Conservation (phyloP, 2,113 vertebrate genomes). For the Oxygymnocypris stewartii region DNA sequence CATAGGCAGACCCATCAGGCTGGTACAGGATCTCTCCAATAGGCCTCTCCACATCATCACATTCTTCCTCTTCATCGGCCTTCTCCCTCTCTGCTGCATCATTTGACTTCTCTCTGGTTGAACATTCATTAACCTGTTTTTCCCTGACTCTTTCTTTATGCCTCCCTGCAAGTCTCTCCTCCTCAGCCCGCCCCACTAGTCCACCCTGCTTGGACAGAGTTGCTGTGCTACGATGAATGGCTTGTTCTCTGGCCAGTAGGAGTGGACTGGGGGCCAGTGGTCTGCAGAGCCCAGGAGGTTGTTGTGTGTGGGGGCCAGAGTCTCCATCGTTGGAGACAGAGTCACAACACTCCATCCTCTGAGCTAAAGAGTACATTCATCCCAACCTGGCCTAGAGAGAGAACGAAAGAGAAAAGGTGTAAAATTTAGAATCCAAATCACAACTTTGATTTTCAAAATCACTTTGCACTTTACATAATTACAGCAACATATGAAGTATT, state of each 20-base stretch:
- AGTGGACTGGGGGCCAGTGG: conserved; percentile 51
- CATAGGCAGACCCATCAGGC: conserved; percentile 86
- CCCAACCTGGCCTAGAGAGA: conserved; percentile 77
- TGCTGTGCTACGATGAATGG: conserved; percentile 39
- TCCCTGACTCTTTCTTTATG: conserved; percentile 37
- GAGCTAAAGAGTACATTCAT: conserved; percentile 84
- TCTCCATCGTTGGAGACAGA: conserved; percentile 88
- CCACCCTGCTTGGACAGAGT: conserved; percentile 55
- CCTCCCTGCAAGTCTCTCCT: conserved; percentile 77
- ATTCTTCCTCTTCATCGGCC: conserved; percentile 75
- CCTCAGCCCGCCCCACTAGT: conserved; percentile 60
- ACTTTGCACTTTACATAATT: background rate
- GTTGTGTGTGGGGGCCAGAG: conserved; percentile 69
- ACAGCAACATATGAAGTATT: background rate
- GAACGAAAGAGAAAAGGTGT: background rate
- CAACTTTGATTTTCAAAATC: background rate
- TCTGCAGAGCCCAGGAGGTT: conserved; percentile 78
- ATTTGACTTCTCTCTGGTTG: conserved; percentile 72
- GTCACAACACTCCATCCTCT: conserved; percentile 92
- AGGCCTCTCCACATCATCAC: conserved; percentile 85
- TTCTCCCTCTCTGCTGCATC: conserved; percentile 75
- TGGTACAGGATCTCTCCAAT: conserved; percentile 87
- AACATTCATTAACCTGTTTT: conserved; percentile 43
- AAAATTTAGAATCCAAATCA: background rate
- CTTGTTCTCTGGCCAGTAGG: conserved; percentile 51